Evolutionary conservation across 92 coral and sea anemone genomes (phyloP), one percentile per base, ranked within the genome.

Genomic region (Epizoanthus scotinus): DNA sequence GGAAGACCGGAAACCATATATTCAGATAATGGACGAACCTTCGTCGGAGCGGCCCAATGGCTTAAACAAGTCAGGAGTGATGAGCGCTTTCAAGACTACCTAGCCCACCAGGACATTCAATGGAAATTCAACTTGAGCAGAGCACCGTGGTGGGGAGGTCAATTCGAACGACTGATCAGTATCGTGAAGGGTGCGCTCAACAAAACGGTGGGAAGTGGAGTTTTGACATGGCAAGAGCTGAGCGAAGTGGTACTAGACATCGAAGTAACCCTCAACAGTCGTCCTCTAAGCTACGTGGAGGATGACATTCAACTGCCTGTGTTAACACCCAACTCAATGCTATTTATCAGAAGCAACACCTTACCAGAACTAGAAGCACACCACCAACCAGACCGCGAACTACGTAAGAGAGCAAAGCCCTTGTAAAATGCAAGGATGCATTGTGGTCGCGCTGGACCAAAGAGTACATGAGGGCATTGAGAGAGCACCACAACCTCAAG

Each of bases 61-160:
- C 55, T 67, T 13, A 34, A 40, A 17, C 73, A 40, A 17, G 73
- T 20, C 56, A 67, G 56, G 19, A 1, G 29, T n/a, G 56, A 67
- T 19, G 73, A 67, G 26, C 3, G 31, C n/a, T 27, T 67, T 24
- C 72, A 67, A 5, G 55, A 28, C 26, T 67, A 15, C 72, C 72
- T 67, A 34, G 55, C 73, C 52, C 56, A 67, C 73, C 55, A 67
- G 19, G 22, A 40, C 27, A 67, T 67, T 26, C 38, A 67, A 19
- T 71, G 36, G 61, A 20, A 50, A 29, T 71, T 71, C 77, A 71
- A 53, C 77, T 15, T 71, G 4, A 71, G 77, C 77, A 24, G 60
- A 24, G 77, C 77, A 1, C 44, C 44, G 2, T 71, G 77, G 77
- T 52, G 77, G 77, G 77, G 38, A 25, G 77, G 60, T 2, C 63